Evolutionary conservation across 1,140 invertebrate species (phyloP).

Genomic region (Drosophila pachea): DNA sequence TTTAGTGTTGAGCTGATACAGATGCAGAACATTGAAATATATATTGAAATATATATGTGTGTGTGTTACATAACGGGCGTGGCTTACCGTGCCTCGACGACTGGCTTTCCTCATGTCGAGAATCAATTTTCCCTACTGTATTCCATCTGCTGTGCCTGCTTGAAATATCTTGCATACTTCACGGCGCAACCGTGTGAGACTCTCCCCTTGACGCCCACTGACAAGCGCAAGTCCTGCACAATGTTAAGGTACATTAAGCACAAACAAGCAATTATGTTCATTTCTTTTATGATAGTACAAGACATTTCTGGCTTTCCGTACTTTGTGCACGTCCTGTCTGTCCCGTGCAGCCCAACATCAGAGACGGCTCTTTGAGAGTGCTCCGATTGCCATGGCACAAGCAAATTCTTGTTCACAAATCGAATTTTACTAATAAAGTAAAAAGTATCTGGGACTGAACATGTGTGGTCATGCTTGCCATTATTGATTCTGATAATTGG

Average conservation of each 20-base stretch:
- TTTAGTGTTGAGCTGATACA: too few species aligned
- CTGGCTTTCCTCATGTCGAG: too few species aligned
- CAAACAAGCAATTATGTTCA: conserved; percentile 67
- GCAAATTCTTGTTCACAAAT: conserved; percentile 19
- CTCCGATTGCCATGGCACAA: background rate
- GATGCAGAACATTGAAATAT: too few species aligned
- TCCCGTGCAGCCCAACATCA: conserved; percentile 49
- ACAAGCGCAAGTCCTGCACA: conserved; percentile 42
- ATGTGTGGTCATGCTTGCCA: conserved; percentile 15
- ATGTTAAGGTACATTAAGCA: conserved; percentile 53
- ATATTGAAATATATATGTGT: too few species aligned
- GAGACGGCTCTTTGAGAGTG: conserved; percentile 12
- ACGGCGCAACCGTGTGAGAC: conserved; percentile 36
- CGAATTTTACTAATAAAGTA: conserved; percentile 24
- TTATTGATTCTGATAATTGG: conserved; percentile 33
- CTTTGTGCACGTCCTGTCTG: conserved; percentile 3
- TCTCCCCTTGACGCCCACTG: conserved; percentile 29
- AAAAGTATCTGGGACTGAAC: conserved; percentile 29
- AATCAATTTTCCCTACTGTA: too few species aligned
- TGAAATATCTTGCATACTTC: conserved; percentile 2
- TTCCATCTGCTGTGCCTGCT: background rate
- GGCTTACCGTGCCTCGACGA: too few species aligned
- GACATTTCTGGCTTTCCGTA: conserved; percentile 3
- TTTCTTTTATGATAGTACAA: conserved; percentile 35
- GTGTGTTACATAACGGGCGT: too few species aligned